Base-by-base conservation (phyloP, 2,888 invertebrate genomes). In the Orthosia cruda region DNA sequence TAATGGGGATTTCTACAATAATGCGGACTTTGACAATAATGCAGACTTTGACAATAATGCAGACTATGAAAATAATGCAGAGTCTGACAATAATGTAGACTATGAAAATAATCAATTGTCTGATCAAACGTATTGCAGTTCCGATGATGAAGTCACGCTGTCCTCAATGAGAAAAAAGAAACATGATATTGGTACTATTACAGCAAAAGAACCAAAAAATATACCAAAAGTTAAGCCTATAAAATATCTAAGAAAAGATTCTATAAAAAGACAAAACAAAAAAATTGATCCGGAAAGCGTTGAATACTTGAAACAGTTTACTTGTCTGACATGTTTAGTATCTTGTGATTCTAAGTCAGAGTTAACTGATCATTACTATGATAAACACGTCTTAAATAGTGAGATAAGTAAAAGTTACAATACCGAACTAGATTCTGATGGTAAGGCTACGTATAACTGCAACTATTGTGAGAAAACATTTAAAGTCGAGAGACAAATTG, bases 291-390 rank as follows among this genome's bases (percentile, higher is more conserved):
- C 47, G 1, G 58, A 84, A 12, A 15, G 16, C 13, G 11, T 58
- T 15, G 55, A 80, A 50, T 80, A 50, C 0, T 59, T 82, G 4
- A 70, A 81, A 77, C 69, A 65, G 13, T 80, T 78, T 66, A 89
- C 91, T 74, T 95, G 95, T 72, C 77, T 95, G 0, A 90, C 90
- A 3, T 95, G 95, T 78, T 90, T 91, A 23, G 75, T 85, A 61
- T 45, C 77, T 13, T 89, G 86, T 40, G 77, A 86, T 0, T 88
- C 91, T 11, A 88, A 92, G 45, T 58, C 64, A 3, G 86, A 88
- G 7, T 81, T 95, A n/a, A 69, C 89, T 45, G 85, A 85, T 76
- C 94, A 95, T 88, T 95, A 95, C 54, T 71, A 85, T 65, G 87
- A 45, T 20, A 45, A 20, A 45, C 61, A 61, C 20, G 16, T 61